These are phyloP conservation scores for Myanophis thanlyinensis DNA, from an alignment of 2,113 vertebrate species.

Conservation along the genomic window DNA sequence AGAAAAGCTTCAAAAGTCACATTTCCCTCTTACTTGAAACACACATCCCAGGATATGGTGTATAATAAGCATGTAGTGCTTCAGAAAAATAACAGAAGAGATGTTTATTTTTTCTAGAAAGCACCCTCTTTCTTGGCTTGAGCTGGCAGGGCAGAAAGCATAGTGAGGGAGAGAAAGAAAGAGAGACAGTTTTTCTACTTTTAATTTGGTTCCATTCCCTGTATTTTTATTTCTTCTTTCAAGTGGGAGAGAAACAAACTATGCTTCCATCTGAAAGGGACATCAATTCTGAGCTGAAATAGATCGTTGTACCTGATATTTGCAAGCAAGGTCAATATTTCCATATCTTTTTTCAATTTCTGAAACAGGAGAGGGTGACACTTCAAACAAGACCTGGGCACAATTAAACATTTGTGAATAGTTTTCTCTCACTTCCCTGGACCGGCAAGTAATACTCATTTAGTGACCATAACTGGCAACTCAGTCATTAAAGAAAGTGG, in stretches of 20 bases:
- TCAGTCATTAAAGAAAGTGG: not conserved
- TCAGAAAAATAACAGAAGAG: not conserved
- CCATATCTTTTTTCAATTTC: not conserved
- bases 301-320: not conserved
- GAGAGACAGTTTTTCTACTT: not conserved
- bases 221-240: not conserved
- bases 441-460: not conserved
- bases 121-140: not conserved
- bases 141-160: not conserved
- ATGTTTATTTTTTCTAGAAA: not conserved
- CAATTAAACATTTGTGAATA: not conserved
- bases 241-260: not conserved
- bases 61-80: not conserved
- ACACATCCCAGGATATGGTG: not conserved
- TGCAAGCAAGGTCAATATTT: not conserved
- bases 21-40: not conserved
- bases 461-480: not conserved
- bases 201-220: not conserved
- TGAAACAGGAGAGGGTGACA: not conserved
- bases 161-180: not conserved
- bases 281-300: not conserved
- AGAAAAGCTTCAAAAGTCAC: not conserved
- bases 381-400: not conserved
- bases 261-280: not conserved
- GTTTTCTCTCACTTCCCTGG: not conserved